A percentile compares a stretch with the other conserved stretches of the same genome.
Evolutionary conservation across 2,113 vertebrate species (phyloP).

Genomic region (Tylochromis polylepis): DNA sequence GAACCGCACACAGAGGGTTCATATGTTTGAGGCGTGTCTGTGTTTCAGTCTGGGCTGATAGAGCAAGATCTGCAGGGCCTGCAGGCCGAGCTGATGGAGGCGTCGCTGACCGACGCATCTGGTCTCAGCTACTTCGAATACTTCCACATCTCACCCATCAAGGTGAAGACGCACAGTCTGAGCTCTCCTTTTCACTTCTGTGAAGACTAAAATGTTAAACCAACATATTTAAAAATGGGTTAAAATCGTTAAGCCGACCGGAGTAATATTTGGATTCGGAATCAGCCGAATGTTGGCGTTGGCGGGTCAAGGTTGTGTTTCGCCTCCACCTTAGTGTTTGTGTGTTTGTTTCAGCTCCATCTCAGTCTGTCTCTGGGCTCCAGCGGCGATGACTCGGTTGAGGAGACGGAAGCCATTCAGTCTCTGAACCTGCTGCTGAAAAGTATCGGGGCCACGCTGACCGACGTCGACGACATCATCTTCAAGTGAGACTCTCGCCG

Average conservation of each 20-base stretch:
- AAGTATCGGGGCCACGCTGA: constrained; percentile 94
- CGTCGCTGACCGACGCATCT: constrained; percentile 82
- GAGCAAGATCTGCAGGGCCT: constrained; percentile 82
- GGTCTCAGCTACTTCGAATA: constrained; percentile 92
- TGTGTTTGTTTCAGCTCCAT: constrained; percentile 78
- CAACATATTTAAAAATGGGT: fast-evolving
- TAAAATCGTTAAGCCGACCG: neutral
- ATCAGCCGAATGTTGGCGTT: fast-evolving
- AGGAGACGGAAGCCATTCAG: constrained; percentile 82
- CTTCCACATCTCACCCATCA: constrained; percentile 97
- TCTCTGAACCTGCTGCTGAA: constrained; percentile 90
- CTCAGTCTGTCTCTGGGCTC: constrained; percentile 90
- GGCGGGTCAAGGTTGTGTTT: neutral
- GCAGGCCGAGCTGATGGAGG: constrained; percentile 83
- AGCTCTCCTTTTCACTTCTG: neutral
- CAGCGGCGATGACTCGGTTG: constrained; percentile 74
- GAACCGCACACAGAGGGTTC: neutral
- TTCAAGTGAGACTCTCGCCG: constrained; percentile 84
- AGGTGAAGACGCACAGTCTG: constrained; percentile 69
- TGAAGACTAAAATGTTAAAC: too few species aligned
- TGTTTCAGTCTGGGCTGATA: constrained; percentile 79
- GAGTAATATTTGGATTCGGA: neutral
- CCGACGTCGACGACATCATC: constrained; percentile 93
- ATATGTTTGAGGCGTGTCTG: neutral
- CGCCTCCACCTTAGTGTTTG: neutral